Evolutionary conservation across 2,888 invertebrate genomes (phyloP), one percentile per base, ranked within the genome.

Genomic region (Archips xylosteana): DNA sequence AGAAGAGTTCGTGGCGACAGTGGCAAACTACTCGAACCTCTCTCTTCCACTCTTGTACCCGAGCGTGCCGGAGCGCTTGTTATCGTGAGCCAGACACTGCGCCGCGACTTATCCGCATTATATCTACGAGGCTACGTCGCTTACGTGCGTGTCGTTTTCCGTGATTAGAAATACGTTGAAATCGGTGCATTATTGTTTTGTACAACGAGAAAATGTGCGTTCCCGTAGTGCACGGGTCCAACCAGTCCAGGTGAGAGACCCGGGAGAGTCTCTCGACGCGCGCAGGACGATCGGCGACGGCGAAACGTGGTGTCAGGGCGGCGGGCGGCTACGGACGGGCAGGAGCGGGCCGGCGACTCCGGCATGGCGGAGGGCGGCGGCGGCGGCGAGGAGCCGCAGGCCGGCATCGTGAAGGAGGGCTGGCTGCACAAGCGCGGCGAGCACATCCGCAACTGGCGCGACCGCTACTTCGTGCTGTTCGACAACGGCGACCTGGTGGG

Each of bases 371-470:
- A 95, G 90, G 94, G 92, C 90, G 92, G 90, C 87, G 73, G 73
- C 57, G 65, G 10, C 86, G 81, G 84, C 86, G 78, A 75, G 75
- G 63, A 77, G 77, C 39, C 76, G 77, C 51, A 73, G 51, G 69
- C 92, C 79, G 84, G 94, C 89, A 95, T 99, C 83, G 97, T 99
- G 76, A 98, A 98, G 94, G 98, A 99, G 92, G 99, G 99, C 80
- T 99, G 98, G 98, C 95, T 99, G 75, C 97, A 96, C 93, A 99
- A 99, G 95, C 96, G 99, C 88, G 99, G 99, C 74, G 99, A 99
- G 92, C 99, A 99, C 93, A 99, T 99, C 83, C 92, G 98, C 91
- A 99, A 99, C 88, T 99, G 99, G 99, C 96, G 99, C 83, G 96
- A 98, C 78, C 96, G 99, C 79, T 99, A 99, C 94, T 99, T 99